A percentile compares a stretch with the other conserved stretches of the same genome.
phyloP scores from a whole-genome alignment of 2,113 vertebrate species.

The Ciconia maguari region DNA sequence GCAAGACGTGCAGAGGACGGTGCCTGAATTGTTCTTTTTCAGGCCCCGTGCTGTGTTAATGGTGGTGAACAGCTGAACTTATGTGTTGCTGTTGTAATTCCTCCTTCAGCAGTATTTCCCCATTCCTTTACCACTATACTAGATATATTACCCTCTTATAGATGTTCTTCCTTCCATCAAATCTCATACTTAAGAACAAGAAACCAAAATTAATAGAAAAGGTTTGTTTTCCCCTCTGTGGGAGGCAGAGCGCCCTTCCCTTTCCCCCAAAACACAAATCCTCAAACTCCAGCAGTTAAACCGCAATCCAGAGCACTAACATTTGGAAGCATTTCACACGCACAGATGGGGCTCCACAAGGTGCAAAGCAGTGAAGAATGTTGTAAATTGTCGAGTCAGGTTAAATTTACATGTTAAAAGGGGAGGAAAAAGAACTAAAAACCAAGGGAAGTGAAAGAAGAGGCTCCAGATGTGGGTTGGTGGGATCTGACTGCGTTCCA shows the following conservation, averaged over 20 bases:
- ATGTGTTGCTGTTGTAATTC: neutral
- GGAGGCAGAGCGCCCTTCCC: neutral
- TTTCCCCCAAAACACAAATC: neutral
- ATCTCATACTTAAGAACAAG: neutral
- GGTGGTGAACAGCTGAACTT: neutral
- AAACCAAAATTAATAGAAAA: neutral
- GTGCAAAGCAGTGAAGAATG: constrained; percentile 51
- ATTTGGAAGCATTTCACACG: neutral
- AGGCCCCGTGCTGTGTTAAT: neutral
- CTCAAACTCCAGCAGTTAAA: neutral
- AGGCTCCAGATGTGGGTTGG: neutral
- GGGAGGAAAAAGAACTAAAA: neutral
- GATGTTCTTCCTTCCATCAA: neutral
- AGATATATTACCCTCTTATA: neutral
- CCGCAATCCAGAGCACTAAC: neutral
- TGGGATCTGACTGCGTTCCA: neutral
- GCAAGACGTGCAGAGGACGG: neutral
- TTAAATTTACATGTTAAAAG: constrained; percentile 39
- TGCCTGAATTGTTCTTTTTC: neutral
- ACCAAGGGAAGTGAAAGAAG: neutral
- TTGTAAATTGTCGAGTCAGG: constrained; percentile 40
- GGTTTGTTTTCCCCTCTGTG: neutral
- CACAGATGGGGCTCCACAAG: constrained; percentile 56
- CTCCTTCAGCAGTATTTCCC: neutral
- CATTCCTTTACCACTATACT: neutral